Conservation (phyloP, 1,140 invertebrate genomes). For the Melanaphis sacchari region DNA sequence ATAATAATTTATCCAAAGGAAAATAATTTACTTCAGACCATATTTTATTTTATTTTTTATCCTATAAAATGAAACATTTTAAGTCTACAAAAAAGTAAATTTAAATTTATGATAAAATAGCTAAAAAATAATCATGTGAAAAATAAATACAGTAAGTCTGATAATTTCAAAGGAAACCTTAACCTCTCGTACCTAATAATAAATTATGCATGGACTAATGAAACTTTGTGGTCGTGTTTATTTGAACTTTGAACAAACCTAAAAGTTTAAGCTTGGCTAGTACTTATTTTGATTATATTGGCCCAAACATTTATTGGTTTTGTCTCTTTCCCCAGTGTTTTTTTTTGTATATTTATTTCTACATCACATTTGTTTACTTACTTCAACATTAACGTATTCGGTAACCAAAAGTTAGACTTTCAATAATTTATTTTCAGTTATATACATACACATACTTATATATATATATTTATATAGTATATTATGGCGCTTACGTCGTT, state of each 20-base stretch:
- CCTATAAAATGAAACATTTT: background rate
- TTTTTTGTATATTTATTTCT: background rate
- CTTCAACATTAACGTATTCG: background rate
- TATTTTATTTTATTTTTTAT: background rate
- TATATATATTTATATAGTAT: background rate
- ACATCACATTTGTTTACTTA: background rate
- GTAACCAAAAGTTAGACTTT: background rate
- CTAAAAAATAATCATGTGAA: background rate
- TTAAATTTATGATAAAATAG: background rate
- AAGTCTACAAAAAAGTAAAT: background rate
- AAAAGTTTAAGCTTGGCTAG: background rate
- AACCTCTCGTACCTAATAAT: background rate
- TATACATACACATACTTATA: background rate
- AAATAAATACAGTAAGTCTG: background rate
- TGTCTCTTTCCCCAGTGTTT: background rate
- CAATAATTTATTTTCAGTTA: background rate
- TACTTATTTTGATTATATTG: constrained; percentile 24
- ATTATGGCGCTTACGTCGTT: background rate
- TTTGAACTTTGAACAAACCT: background rate
- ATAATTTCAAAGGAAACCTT: background rate
- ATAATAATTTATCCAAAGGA: background rate
- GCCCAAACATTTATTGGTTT: background rate
- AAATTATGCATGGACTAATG: background rate
- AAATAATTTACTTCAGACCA: background rate
- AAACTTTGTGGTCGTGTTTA: constrained; percentile 26